A percentile compares a stretch with the other conserved stretches of the same genome.
These are phyloP conservation scores for Nemapogon koenigi DNA, from an alignment of 2,888 invertebrate species.

Conservation along the genomic window DNA sequence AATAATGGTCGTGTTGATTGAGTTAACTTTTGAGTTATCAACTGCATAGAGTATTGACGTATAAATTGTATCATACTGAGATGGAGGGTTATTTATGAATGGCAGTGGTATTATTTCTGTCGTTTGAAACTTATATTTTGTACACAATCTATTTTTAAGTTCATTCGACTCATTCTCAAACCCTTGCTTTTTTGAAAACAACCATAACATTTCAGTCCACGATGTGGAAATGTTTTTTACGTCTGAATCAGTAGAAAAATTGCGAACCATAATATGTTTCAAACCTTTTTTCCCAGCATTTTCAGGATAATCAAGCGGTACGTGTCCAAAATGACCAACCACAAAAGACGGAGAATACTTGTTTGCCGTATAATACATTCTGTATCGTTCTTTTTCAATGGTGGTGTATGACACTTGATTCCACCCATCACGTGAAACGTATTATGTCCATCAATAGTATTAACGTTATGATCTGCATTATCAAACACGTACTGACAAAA, in stretches of 20 bases:
- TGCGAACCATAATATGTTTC: slow-evolving; percentile 18
- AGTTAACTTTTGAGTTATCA: too few relatives aligned
- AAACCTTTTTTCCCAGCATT: slow-evolving; percentile 19
- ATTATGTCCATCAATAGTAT: slow-evolving; percentile 21
- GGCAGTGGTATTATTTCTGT: slow-evolving; percentile 22
- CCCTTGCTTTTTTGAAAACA: slow-evolving; percentile 19
- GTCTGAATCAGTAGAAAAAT: slow-evolving; percentile 19
- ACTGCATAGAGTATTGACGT: slow-evolving; percentile 21
- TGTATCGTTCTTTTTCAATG: slow-evolving; percentile 14
- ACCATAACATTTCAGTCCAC: slow-evolving; percentile 23
- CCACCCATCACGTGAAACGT: slow-evolving; percentile 25
- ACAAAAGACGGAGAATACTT: slow-evolving; percentile 18
- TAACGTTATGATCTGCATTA: slow-evolving; percentile 25
- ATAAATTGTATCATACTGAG: slow-evolving; percentile 22
- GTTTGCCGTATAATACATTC: slow-evolving; percentile 18
- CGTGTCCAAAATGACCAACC: slow-evolving; percentile 19
- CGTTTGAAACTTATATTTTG: slow-evolving; percentile 16
- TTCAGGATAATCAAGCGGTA: slow-evolving; percentile 19
- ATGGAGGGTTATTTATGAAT: slow-evolving; percentile 23
- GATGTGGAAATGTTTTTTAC: slow-evolving; percentile 18
- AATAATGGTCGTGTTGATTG: slow-evolving; percentile 18
- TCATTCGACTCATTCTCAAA: slow-evolving; percentile 22
- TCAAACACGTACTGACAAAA: slow-evolving; percentile 25
- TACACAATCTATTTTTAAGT: slow-evolving; percentile 15
- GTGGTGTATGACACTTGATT: slow-evolving; percentile 21